Base-by-base conservation (phyloP, 2,888 invertebrate species). In the Micoletzkya japonica region DNA sequence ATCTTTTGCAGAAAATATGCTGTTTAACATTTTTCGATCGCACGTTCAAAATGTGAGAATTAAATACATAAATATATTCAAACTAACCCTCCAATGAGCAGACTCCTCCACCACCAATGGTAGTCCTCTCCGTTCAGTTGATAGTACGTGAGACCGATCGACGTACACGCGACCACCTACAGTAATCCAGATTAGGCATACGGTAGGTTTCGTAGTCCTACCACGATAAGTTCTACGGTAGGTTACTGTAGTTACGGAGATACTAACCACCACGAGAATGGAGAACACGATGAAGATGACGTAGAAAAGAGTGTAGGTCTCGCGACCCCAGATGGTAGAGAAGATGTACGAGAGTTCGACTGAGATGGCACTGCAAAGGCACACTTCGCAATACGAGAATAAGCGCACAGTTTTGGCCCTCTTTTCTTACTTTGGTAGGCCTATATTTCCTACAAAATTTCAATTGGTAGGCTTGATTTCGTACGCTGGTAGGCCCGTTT, bases 311-410 rank as follows among this genome's bases (percentile, higher is more conserved):
- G 88, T 88, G 85, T 89, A 88, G 75, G 87, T 87, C 77, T 88
- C 88, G 24, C 88, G 84, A 1, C 88, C 88, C 89, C 89, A 89
- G 57, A 88, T 80, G 0, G 88, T 89, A 63, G 88, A 87, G 82
- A 88, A 88, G 72, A 88, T 88, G 82, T 89, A 89, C 80, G 88
- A 89, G 78, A 89, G 82, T 79, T 89, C 88, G 30, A 89, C 85
- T 10, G 87, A 88, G 70, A 89, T 88, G 57, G 88, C 88, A 83
- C 88, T 88, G 86, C 44, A 82, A 75, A 10, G 7, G 6, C 17
- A 44, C 44, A 59, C 32, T 17, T 50, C 73, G 71, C 50, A 61
- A 32, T n/a, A 24, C 28, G n/a, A 56, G n/a, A 17, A 14, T 44
- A 20, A 17, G 49, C 49, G 49, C 14, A 44, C 49, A 20, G n/a